These are phyloP conservation scores for Spea multiplicata DNA, from an alignment of 2,113 vertebrate species.

Conservation along the genomic window DNA sequence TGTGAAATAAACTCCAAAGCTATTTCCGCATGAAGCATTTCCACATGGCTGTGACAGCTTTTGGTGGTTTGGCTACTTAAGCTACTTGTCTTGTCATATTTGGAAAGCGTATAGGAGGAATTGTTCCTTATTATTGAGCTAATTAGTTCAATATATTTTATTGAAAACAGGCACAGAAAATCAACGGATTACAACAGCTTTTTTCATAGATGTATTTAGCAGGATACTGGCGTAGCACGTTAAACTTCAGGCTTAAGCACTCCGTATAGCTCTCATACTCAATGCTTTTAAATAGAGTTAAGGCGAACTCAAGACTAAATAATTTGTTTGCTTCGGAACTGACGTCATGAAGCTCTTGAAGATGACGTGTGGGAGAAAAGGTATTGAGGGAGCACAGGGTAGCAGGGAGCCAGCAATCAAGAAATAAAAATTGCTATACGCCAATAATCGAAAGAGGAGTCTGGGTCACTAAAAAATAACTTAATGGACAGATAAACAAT, in stretches of 20 bases:
- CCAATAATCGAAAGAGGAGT: too few species aligned
- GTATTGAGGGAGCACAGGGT: too few species aligned
- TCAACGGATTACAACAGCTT: background rate
- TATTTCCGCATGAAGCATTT: slow-evolving; percentile 22
- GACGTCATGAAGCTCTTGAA: too few species aligned
- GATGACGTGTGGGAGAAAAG: too few species aligned
- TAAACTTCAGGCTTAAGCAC: background rate
- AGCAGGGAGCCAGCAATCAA: too few species aligned
- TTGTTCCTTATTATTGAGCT: slow-evolving; percentile 22
- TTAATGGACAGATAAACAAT: too few species aligned
- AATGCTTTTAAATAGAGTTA: too few species aligned
- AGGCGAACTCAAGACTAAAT: too few species aligned
- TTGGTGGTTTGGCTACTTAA: slow-evolving; percentile 43
- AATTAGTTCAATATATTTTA: slow-evolving; percentile 23
- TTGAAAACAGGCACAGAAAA: slow-evolving; percentile 19
- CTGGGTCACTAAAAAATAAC: too few species aligned
- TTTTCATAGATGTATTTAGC: background rate
- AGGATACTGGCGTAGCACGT: background rate
- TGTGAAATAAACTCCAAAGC: slow-evolving; percentile 1
- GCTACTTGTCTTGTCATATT: slow-evolving; percentile 35
- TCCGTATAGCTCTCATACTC: too few species aligned
- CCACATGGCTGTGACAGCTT: slow-evolving; percentile 28
- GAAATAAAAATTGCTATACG: too few species aligned
- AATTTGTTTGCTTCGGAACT: too few species aligned
- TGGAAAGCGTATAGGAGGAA: slow-evolving; percentile 29